Evolutionary conservation across 92 coral and sea anemone genomes (phyloP).

Genomic region (Desmophyllum pertusum): DNA sequence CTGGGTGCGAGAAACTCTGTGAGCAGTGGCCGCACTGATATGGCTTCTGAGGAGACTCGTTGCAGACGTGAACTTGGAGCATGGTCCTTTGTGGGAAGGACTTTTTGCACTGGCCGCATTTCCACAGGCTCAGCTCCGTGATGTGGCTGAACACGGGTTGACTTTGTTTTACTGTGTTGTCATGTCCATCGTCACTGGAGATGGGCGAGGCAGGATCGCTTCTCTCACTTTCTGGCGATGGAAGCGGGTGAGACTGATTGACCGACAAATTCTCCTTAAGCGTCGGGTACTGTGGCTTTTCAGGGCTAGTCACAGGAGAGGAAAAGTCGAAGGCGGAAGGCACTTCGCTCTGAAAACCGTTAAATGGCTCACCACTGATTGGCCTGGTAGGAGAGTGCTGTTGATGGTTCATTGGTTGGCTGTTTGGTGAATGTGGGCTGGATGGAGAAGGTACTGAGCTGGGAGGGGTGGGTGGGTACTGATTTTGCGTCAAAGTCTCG

Average conservation of each 20-base stretch:
- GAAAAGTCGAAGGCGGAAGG: constrained; percentile 42
- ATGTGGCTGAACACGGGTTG: background rate
- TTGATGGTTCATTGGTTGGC: constrained; percentile 1
- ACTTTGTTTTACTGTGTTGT: background rate
- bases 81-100: constrained; percentile 79
- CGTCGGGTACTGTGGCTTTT: background rate
- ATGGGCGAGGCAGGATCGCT: constrained; percentile 27
- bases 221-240: constrained; percentile 12
- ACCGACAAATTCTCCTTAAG: background rate
- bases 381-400: constrained; percentile 28
- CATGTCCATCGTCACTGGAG: constrained; percentile 7
- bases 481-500: background rate
- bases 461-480: constrained; percentile 43
- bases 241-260: constrained; percentile 12
- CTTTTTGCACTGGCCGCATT: constrained; percentile 91
- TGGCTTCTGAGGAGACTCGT: constrained; percentile 74
- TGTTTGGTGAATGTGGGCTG: constrained; percentile 24
- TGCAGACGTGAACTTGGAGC: constrained; percentile 86
- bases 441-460: constrained; percentile 43
- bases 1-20: constrained; percentile 78
- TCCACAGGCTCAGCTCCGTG: constrained; percentile 75
- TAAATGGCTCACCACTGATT: constrained; percentile 16
- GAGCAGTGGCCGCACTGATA: constrained; percentile 96
- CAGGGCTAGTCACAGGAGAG: background rate
- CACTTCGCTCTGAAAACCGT: constrained; percentile 13